Evolutionary conservation across 2,113 vertebrate species (phyloP).

Genomic region (Nothobranchius kuhntae): DNA sequence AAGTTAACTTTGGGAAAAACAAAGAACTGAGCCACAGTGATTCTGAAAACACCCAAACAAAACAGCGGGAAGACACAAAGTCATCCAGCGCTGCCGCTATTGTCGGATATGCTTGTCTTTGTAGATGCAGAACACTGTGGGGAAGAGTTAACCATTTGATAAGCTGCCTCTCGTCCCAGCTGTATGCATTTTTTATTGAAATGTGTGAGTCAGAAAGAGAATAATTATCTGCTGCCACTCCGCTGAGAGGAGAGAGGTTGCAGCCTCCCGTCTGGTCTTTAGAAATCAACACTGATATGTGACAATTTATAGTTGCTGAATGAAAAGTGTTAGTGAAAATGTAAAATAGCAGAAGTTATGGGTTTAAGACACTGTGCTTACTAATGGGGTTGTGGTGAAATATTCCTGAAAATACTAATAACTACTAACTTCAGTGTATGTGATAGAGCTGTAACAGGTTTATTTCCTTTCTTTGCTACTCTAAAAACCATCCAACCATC

Average conservation of each 20-base stretch:
- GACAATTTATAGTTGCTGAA: conserved; percentile 4
- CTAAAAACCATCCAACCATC: too few species aligned
- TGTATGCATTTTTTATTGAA: conserved; percentile 73
- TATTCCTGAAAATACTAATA: not conserved
- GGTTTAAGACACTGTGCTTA: not conserved
- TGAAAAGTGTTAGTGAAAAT: not conserved
- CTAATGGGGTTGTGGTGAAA: too few species aligned
- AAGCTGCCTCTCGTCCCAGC: conserved; percentile 66
- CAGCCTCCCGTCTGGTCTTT: conserved; percentile 54
- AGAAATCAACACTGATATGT: conserved; percentile 37
- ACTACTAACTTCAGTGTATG: not conserved
- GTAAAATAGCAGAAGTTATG: not conserved
- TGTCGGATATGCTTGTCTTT: conserved; percentile 55
- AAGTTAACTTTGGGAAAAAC: conserved; percentile 66
- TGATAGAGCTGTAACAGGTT: not conserved
- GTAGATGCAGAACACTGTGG: conserved; percentile 60
- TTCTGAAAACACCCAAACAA: conserved; percentile 67
- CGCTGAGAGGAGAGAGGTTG: conserved; percentile 41
- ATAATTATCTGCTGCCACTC: conserved; percentile 69
- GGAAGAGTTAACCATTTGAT: conserved; percentile 76
- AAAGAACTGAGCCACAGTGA: conserved; percentile 50
- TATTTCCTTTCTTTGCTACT: too few species aligned
- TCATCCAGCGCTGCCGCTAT: conserved; percentile 36
- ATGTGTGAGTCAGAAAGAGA: conserved; percentile 70
- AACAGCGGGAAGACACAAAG: conserved; percentile 59